phyloP scores from a whole-genome alignment of 2,797 vertebrate species.

The Gymnothorax javanicus region DNA sequence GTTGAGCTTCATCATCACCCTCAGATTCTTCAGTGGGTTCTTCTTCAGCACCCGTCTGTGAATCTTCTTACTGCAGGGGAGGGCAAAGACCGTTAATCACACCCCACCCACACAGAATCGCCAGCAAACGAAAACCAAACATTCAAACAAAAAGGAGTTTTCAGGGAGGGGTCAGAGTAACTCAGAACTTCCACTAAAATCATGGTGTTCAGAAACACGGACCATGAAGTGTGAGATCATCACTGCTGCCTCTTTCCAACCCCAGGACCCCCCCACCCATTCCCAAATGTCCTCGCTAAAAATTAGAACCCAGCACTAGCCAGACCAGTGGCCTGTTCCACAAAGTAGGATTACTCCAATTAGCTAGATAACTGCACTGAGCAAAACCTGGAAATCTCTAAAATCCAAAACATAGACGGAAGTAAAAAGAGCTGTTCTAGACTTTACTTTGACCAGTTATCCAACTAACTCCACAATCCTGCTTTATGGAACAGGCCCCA shows the following conservation, averaged over 20 bases:
- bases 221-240: slow-evolving; percentile 74
- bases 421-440: too few relatives aligned
- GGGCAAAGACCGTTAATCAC: not conserved
- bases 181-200: slow-evolving; percentile 74
- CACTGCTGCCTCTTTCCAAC: slow-evolving; percentile 42
- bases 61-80: slow-evolving; percentile 84
- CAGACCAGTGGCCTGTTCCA: not conserved
- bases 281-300: not conserved
- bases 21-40: slow-evolving; percentile 96
- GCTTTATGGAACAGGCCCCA: too few relatives aligned
- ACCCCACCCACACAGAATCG: not conserved
- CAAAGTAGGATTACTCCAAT: too few relatives aligned
- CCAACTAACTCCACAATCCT: too few relatives aligned
- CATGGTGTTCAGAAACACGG: slow-evolving; percentile 77
- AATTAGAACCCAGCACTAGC: not conserved
- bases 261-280: not conserved
- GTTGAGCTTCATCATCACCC: slow-evolving; percentile 95
- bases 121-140: too few relatives aligned
- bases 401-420: too few relatives aligned
- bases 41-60: slow-evolving; percentile 93
- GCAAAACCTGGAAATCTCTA: too few relatives aligned
- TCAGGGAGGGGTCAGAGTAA: not conserved
- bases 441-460: too few relatives aligned
- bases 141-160: too few relatives aligned
- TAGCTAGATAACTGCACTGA: too few relatives aligned